Percentiles rank a stretch among this genome's conserved stretches.
phyloP scores from a whole-genome alignment of 2,797 vertebrate genomes.

The Eidolon dupreanum region DNA sequence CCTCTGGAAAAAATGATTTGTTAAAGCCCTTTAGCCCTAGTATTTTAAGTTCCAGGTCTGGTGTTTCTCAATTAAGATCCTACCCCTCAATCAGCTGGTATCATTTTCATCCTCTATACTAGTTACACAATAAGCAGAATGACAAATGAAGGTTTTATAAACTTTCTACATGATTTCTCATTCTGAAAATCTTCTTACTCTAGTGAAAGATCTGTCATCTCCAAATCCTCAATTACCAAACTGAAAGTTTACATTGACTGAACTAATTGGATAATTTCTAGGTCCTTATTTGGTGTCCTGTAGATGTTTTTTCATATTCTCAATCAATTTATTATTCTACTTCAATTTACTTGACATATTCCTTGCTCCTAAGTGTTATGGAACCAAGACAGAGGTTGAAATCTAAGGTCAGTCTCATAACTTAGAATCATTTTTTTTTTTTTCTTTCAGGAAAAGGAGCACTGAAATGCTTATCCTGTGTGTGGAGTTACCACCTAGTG shows the following conservation, averaged over 20 bases:
- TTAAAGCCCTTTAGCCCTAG: not conserved
- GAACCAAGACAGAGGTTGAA: not conserved
- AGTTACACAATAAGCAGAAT: not conserved
- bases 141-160: not conserved
- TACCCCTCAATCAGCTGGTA: not conserved
- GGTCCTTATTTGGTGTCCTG: not conserved
- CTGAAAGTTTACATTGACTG: not conserved
- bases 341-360: not conserved
- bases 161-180: not conserved
- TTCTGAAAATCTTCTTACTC: not conserved
- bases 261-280: not conserved
- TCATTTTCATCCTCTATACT: not conserved
- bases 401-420: constrained; percentile 1
- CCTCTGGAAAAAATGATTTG: not conserved
- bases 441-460: constrained; percentile 85
- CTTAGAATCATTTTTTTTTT: constrained; percentile 6
- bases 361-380: not conserved
- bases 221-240: not conserved
- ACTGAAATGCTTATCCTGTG: constrained; percentile 90
- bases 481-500: constrained; percentile 86
- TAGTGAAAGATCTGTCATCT: not conserved
- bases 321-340: not conserved
- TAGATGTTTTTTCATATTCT: not conserved
- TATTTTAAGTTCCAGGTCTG: not conserved
- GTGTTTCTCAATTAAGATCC: not conserved